These are phyloP conservation scores for Diaphora mendica DNA, from an alignment of 2,888 invertebrate species.

Conservation along the genomic window DNA sequence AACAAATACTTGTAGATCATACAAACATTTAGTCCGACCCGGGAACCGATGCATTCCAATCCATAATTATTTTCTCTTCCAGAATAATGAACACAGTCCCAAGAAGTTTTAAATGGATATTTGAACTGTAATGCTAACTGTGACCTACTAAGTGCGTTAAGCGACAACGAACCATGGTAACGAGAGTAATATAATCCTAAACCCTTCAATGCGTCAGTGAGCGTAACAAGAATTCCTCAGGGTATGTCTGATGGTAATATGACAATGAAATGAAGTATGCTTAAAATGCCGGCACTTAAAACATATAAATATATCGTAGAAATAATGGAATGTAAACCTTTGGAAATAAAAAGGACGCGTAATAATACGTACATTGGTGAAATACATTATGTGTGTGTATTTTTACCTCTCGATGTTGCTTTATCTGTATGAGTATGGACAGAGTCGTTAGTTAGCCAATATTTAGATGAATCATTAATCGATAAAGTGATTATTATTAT, in stretches of 20 bases:
- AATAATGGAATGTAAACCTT: not conserved
- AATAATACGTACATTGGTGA: not conserved
- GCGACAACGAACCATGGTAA: constrained; percentile 11
- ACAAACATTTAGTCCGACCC: too few species aligned
- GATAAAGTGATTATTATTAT: too few species aligned
- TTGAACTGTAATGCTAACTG: not conserved
- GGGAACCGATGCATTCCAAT: too few species aligned
- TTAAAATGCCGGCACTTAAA: constrained; percentile 14
- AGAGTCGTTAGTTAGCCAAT: not conserved
- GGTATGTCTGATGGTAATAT: constrained; percentile 16
- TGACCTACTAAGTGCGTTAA: constrained; percentile 9
- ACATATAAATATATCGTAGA: not conserved
- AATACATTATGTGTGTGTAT: not conserved
- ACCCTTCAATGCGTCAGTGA: constrained; percentile 13
- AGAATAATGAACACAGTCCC: too few species aligned
- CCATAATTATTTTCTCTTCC: too few species aligned
- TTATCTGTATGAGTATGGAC: not conserved
- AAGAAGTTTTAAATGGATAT: too few species aligned
- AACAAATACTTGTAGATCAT: too few species aligned
- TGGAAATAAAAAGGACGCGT: not conserved
- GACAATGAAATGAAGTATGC: constrained; percentile 21
- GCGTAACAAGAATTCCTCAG: constrained; percentile 16
- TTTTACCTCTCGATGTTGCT: not conserved
- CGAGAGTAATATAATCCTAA: constrained; percentile 15
- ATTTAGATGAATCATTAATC: too few species aligned